A percentile compares a stretch with the other conserved stretches of the same genome.
phyloP scores from a whole-genome alignment of 2,113 vertebrate genomes.

The Cyrtonyx montezumae region DNA sequence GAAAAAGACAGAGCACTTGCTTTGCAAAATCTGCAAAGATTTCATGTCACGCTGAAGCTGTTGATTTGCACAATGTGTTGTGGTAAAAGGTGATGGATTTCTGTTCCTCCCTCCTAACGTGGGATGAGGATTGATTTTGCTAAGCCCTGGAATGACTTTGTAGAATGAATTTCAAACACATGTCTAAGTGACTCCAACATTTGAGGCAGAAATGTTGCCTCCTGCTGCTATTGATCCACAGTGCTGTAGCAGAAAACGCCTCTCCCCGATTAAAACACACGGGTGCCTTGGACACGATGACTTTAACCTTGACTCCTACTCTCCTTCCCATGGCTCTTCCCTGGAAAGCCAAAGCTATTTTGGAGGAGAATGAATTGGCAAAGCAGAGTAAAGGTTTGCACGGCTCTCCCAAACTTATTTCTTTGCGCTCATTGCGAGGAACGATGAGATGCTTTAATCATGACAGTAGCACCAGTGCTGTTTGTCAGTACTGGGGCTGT shows the following conservation, averaged over 20 bases:
- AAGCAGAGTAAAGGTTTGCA: constrained; percentile 21
- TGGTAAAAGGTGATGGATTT: not conserved
- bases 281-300: constrained; percentile 25
- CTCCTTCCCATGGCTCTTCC: constrained; percentile 58
- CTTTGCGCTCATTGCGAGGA: not conserved
- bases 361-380: constrained; percentile 3
- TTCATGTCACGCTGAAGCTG: constrained; percentile 5
- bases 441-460: not conserved
- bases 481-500: not conserved
- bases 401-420: not conserved
- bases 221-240: not conserved
- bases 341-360: constrained; percentile 57
- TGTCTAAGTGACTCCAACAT: not conserved
- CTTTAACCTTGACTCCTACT: constrained; percentile 81
- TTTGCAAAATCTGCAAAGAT: constrained; percentile 44
- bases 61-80: not conserved
- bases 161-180: constrained; percentile 55
- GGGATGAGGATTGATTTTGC: constrained; percentile 45
- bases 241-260: not conserved
- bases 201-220: constrained; percentile 32
- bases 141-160: constrained; percentile 51
- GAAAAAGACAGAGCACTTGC: constrained; percentile 54
- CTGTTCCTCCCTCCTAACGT: not conserved
- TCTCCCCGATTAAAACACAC: not conserved
- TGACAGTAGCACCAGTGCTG: not conserved